Conservation (phyloP, 2,797 vertebrate genomes). For the Alfaro cultratus region DNA sequence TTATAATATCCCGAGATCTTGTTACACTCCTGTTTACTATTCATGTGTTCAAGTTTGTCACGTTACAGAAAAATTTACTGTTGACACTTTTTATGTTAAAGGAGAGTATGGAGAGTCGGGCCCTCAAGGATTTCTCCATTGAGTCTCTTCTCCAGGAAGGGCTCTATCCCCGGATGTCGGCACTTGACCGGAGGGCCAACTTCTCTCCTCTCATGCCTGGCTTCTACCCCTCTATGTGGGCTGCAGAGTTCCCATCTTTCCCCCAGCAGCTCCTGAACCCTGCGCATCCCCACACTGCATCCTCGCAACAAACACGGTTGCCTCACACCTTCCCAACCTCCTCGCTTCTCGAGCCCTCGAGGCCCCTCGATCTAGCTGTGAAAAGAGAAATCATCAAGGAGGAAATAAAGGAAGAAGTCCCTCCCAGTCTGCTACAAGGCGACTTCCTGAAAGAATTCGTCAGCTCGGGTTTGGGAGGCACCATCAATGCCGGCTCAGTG, state of each 20-base stretch:
- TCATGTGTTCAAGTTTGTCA: not conserved
- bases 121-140: slow-evolving; percentile 94
- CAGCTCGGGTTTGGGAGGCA: slow-evolving; percentile 72
- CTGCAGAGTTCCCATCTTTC: slow-evolving; percentile 87
- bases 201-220: slow-evolving; percentile 89
- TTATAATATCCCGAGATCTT: not conserved
- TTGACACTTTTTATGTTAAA: slow-evolving; percentile 51
- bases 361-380: slow-evolving; percentile 92
- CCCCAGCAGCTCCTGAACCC: slow-evolving; percentile 86
- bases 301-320: slow-evolving; percentile 53
- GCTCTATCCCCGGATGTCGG: slow-evolving; percentile 88
- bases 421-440: slow-evolving; percentile 84
- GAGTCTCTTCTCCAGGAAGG: slow-evolving; percentile 95
- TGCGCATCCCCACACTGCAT: slow-evolving; percentile 55
- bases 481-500: slow-evolving; percentile 57
- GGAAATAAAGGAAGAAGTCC: slow-evolving; percentile 92
- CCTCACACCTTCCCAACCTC: slow-evolving; percentile 53
- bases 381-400: slow-evolving; percentile 96
- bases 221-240: slow-evolving; percentile 95
- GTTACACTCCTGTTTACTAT: not conserved
- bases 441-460: slow-evolving; percentile 95
- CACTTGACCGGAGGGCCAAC: slow-evolving; percentile 86
- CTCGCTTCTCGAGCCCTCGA: slow-evolving; percentile 73
- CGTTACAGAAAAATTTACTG: not conserved
- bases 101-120: slow-evolving; percentile 82